Percentiles rank a stretch among this genome's conserved stretches.
These are phyloP conservation scores for Acarapis woodi DNA, from an alignment of 1,140 invertebrate species.

Conservation along the genomic window DNA sequence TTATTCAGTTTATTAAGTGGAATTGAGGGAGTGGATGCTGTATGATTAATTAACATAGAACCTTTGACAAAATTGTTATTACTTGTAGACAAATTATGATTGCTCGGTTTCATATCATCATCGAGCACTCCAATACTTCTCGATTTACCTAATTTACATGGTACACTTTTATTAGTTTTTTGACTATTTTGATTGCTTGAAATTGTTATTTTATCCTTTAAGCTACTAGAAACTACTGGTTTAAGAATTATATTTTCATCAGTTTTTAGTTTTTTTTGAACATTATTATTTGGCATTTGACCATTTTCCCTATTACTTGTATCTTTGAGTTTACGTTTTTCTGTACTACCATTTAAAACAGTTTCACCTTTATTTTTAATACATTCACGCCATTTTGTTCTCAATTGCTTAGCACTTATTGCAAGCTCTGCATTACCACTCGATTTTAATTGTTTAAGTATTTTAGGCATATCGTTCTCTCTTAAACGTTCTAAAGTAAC, in stretches of 20 bases:
- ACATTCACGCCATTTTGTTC: constrained; percentile 7
- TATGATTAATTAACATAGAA: neutral
- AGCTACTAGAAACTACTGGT: no score
- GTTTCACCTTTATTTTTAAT: neutral
- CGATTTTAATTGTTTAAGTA: constrained; percentile 42
- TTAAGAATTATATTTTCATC: no score
- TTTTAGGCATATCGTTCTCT: constrained; percentile 60
- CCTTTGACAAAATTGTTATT: neutral
- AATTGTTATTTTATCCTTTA: no score
- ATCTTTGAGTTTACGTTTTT: neutral
- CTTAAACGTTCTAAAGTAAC: constrained; percentile 62
- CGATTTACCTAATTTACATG: neutral
- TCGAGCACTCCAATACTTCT: neutral
- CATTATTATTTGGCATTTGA: no score
- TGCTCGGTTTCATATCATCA: neutral
- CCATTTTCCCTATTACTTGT: neutral
- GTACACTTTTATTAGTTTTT: no score
- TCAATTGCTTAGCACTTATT: constrained; percentile 6
- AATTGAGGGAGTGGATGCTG: neutral
- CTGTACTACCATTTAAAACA: neutral
- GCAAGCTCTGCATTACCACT: constrained; percentile 5
- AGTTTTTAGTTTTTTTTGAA: no score
- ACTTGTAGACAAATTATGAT: neutral
- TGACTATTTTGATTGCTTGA: no score
- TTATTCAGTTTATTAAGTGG: neutral